Evolutionary conservation across 2,113 vertebrate genomes (phyloP).

Genomic region (Gallinago jamesoni): DNA sequence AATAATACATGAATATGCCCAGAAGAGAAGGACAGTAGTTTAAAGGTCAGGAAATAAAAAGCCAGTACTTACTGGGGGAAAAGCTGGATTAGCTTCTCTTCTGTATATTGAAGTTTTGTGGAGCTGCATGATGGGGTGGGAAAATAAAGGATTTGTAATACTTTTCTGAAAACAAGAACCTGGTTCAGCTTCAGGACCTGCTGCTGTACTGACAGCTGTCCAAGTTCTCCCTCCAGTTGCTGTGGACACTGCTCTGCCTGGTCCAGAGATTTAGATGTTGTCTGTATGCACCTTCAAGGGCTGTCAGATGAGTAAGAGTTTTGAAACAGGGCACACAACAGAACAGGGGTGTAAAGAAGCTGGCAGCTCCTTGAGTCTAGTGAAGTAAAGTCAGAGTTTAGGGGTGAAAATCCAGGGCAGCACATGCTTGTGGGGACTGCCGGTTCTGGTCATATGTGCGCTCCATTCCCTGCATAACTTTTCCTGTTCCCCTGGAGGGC

Average conservation of each 20-base stretch:
- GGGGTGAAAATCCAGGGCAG: background rate
- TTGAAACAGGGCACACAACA: background rate
- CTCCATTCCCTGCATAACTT: background rate
- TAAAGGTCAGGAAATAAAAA: background rate
- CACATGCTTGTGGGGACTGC: background rate
- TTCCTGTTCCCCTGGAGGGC: background rate
- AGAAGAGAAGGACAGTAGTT: background rate
- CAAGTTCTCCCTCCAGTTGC: background rate
- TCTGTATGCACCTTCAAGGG: background rate
- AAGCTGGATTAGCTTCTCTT: constrained; percentile 33
- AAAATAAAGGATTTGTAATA: background rate
- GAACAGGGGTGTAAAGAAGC: background rate
- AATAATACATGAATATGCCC: background rate
- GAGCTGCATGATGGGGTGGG: constrained; percentile 26
- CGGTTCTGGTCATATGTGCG: background rate
- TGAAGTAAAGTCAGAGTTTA: background rate
- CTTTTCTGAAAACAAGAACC: background rate
- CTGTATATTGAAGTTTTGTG: constrained; percentile 48
- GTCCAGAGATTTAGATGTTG: too few relatives aligned
- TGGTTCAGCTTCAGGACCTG: background rate
- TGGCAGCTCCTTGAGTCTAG: background rate
- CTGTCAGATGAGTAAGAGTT: background rate
- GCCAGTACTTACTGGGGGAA: constrained; percentile 48
- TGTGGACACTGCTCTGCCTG: background rate
- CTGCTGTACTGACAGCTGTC: background rate